Conservation (phyloP, 2,888 invertebrate genomes). For the Calameuta filiformis region DNA sequence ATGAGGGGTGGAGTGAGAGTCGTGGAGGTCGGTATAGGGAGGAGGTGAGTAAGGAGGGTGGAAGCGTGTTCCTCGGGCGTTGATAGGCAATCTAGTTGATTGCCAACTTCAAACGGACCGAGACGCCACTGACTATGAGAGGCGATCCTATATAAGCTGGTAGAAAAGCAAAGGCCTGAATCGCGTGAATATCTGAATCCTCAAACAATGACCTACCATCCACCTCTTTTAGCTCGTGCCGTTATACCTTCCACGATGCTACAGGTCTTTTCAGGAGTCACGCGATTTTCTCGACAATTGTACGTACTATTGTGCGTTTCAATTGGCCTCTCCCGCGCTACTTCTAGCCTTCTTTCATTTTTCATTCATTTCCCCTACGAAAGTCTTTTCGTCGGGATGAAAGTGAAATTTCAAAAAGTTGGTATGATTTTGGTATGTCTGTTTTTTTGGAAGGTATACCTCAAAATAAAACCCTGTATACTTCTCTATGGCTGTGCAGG, state of each 20-base stretch:
- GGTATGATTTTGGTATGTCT: not conserved
- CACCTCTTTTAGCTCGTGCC: constrained; percentile 3
- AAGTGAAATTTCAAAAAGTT: not conserved
- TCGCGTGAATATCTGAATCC: constrained; percentile 31
- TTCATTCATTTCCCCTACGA: not conserved
- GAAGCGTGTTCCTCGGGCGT: constrained; percentile 50
- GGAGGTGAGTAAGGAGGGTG: constrained; percentile 33
- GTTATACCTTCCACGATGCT: not conserved
- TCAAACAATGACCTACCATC: constrained; percentile 25
- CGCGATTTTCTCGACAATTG: not conserved
- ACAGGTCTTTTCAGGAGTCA: not conserved
- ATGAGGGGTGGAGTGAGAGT: constrained; percentile 30
- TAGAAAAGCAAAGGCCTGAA: constrained; percentile 32
- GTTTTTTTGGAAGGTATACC: not conserved
- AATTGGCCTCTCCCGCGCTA: not conserved
- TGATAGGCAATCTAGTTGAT: constrained; percentile 66
- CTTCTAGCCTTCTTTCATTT: too few relatives aligned
- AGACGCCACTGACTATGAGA: constrained; percentile 33
- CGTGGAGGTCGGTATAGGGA: constrained; percentile 9
- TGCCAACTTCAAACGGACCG: constrained; percentile 63
- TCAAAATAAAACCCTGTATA: not conserved
- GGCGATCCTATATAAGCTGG: constrained; percentile 33
- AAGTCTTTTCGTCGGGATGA: not conserved
- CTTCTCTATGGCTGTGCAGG: not conserved
- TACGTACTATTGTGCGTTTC: not conserved